A percentile compares a stretch with the other conserved stretches of the same genome.
phyloP scores from a whole-genome alignment of 2,113 vertebrate species.

The Alethe diademata region DNA sequence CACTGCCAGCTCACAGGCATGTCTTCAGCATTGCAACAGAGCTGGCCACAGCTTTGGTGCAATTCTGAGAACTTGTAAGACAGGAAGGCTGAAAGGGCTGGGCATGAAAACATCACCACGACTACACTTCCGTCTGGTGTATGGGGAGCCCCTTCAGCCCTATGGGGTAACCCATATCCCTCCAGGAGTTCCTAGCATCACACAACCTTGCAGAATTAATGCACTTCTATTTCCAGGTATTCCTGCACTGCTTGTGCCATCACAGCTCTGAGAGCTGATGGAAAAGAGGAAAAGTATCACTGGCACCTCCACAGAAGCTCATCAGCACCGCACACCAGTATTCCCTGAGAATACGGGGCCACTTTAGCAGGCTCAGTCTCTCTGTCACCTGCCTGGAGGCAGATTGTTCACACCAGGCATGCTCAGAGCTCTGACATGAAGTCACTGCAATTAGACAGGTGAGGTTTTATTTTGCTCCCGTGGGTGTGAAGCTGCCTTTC shows the following conservation, averaged over 20 bases:
- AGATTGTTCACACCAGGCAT: not conserved
- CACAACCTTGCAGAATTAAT: not conserved
- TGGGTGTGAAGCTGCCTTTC: constrained; percentile 46
- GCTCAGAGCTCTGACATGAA: not conserved
- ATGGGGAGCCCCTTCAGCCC: not conserved
- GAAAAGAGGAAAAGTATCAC: not conserved
- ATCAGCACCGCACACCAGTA: rapidly evolving
- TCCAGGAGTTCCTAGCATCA: not conserved
- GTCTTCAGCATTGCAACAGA: not conserved
- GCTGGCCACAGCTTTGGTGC: not conserved
- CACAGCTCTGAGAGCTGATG: not conserved
- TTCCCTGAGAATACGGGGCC: not conserved
- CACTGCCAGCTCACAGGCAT: not conserved
- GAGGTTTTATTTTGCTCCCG: not conserved
- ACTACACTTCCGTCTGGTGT: not conserved
- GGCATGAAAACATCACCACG: not conserved
- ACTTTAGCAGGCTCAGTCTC: not conserved
- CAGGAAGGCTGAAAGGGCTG: not conserved
- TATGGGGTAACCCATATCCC: not conserved
- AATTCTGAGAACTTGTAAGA: not conserved
- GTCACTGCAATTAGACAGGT: constrained; percentile 9
- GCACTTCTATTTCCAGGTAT: not conserved
- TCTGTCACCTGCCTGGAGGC: not conserved
- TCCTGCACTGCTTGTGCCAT: not conserved
- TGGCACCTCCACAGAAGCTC: not conserved